Base-by-base conservation (phyloP, 2,113 vertebrate species). In the Henicopernis longicauda region DNA sequence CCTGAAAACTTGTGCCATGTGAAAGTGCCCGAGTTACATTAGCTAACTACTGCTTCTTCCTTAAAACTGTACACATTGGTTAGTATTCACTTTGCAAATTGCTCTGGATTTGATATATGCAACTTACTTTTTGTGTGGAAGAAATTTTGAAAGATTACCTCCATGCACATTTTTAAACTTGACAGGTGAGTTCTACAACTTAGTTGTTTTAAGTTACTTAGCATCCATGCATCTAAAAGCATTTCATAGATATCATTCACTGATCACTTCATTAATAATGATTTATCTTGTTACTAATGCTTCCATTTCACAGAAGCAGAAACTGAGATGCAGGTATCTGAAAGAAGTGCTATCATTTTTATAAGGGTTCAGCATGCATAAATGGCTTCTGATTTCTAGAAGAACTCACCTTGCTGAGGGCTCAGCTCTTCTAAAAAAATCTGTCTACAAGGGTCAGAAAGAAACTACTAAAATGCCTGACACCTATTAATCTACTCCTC, bases 401-500 rank as follows among this genome's bases (percentile, higher is more conserved):
- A 86, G 58, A 62, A 57, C 49, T 95, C 83, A 82, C 52, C 86
- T 91, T 81, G 70, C 73, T 89, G 62, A 72, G 47, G 55, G 70
- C 86, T 91, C 65, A 84, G 69, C 38, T 82, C 89, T 85, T 95
- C 83, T 69, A 44, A 92, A 93, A 93, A 90, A 85, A 27, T 36
- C 67, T 84, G 72, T 74, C 83, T 84, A 49, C 57, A 89, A 82
- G 74, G 89, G 73, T 95, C 91, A 93, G 70, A 94, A 92, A 91
- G 73, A 82, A 94, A 86, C 82, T 73, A 77, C 80, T 80, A 92
- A 95, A 93, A 72, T 94, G 74, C 79, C 78, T 7, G 15, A 91
- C 91, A 95, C 81, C 82, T 90, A 89, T 91, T 95, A 95, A 96
- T 90, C 83, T 85, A 57, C 81, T 70, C 57, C 66, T 96, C 71